A percentile compares a stretch with the other conserved stretches of the same genome.
These are phyloP conservation scores for Matsumyia berberina DNA, from an alignment of 2,888 invertebrate species.

Conservation along the genomic window DNA sequence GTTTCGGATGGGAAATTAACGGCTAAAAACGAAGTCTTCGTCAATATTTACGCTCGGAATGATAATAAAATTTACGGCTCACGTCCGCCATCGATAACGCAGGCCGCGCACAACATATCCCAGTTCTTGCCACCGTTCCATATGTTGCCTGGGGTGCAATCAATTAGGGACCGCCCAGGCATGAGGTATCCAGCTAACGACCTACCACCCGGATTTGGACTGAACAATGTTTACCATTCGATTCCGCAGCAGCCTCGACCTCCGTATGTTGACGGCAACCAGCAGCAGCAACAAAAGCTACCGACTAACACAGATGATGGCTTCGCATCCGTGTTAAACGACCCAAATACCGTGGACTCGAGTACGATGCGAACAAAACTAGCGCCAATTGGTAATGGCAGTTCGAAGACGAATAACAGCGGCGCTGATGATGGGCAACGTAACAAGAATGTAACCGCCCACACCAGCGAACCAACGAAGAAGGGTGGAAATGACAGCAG, in stretches of 20 bases:
- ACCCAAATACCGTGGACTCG: constrained; percentile 77
- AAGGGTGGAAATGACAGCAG: constrained; percentile 44
- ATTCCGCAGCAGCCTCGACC: constrained; percentile 45
- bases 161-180: constrained; percentile 81
- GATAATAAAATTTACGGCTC: constrained; percentile 79
- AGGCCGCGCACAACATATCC: constrained; percentile 81
- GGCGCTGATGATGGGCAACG: constrained; percentile 27
- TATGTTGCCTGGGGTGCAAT: constrained; percentile 83
- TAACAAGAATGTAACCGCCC: constrained; percentile 8
- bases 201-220: constrained; percentile 80
- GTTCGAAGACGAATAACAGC: constrained; percentile 64
- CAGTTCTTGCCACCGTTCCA: constrained; percentile 83
- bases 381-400: constrained; percentile 78
- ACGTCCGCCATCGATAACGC: constrained; percentile 81
- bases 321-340: constrained; percentile 83
- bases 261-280: constrained; percentile 26
- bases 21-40: constrained; percentile 89
- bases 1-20: constrained; percentile 88
- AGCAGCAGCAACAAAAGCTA: constrained; percentile 78
- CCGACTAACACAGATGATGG: constrained; percentile 67
- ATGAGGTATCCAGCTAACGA: constrained; percentile 78
- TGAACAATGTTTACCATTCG: constrained; percentile 78
- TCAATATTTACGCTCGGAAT: constrained; percentile 85
- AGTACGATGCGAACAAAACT: constrained; percentile 80
- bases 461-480: constrained; percentile 35